These are phyloP conservation scores for Esox lucius DNA, from an alignment of 2,797 vertebrate species.

Conservation along the genomic window DNA sequence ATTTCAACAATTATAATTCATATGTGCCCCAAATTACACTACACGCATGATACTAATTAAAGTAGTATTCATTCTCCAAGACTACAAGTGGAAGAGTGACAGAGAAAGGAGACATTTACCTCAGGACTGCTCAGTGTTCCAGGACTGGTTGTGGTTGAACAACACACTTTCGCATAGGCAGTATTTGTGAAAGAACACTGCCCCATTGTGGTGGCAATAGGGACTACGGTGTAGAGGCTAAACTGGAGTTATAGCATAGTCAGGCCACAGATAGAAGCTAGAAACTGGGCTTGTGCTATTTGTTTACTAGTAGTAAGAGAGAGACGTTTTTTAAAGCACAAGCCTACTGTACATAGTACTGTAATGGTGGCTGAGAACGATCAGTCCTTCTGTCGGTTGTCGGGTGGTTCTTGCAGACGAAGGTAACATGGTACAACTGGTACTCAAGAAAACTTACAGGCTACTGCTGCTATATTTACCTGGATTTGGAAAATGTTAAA, in stretches of 20 bases:
- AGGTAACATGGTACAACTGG: too few species aligned
- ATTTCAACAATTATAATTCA: too few species aligned
- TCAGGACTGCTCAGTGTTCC: not conserved
- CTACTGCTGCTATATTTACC: not conserved
- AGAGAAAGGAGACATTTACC: not conserved
- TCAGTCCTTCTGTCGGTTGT: too few species aligned
- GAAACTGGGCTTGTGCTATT: too few species aligned
- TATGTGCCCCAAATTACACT: too few species aligned
- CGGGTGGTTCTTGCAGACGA: too few species aligned
- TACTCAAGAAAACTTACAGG: not conserved
- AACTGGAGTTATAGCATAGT: not conserved
- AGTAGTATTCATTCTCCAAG: not conserved
- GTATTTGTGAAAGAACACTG: slow-evolving; percentile 27
- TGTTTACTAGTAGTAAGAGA: too few species aligned
- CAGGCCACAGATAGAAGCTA: not conserved
- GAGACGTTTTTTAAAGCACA: too few species aligned
- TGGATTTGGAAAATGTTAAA: not conserved
- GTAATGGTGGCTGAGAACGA: too few species aligned
- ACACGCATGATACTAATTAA: not conserved
- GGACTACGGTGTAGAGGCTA: slow-evolving; percentile 23
- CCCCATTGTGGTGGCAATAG: slow-evolving; percentile 53
- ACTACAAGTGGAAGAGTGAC: not conserved
- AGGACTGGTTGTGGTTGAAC: not conserved
- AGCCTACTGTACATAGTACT: too few species aligned
- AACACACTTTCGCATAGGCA: too few species aligned